A percentile compares a stretch with the other conserved stretches of the same genome.
Evolutionary conservation across 2,888 invertebrate genomes (phyloP).

Genomic region (Chalcosyrphus nemorum): DNA sequence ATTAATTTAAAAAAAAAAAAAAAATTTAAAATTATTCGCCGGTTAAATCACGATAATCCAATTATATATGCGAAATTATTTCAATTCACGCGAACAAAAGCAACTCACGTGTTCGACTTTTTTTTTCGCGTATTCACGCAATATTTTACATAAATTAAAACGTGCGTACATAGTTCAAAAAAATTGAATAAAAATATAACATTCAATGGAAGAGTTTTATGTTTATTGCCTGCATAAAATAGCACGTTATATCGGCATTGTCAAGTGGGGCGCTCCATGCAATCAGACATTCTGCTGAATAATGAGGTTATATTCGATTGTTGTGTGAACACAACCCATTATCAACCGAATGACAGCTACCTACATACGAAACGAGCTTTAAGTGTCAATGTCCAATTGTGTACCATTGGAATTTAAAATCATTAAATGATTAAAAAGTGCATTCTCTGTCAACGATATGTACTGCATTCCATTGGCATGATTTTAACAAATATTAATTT

Average conservation of each 20-base stretch:
- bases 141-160: background rate
- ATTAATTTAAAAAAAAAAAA: background rate
- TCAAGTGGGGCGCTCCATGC: background rate
- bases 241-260: constrained; percentile 8
- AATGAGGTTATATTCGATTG: constrained; percentile 24
- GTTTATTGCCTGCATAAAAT: background rate
- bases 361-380: background rate
- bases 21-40: background rate
- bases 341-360: background rate
- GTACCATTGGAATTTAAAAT: background rate
- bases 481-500: background rate
- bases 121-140: background rate
- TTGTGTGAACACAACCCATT: constrained; percentile 9
- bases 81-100: background rate
- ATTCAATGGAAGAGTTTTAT: background rate
- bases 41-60: background rate
- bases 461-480: background rate
- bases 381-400: background rate
- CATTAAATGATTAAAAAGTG: background rate
- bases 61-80: background rate
- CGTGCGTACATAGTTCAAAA: background rate
- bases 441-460: background rate
- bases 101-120: background rate
- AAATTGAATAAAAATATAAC: background rate
- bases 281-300: constrained; percentile 16